These are phyloP conservation scores for Monomorium pharaonis DNA, from an alignment of 1,140 invertebrate species.

Conservation along the genomic window DNA sequence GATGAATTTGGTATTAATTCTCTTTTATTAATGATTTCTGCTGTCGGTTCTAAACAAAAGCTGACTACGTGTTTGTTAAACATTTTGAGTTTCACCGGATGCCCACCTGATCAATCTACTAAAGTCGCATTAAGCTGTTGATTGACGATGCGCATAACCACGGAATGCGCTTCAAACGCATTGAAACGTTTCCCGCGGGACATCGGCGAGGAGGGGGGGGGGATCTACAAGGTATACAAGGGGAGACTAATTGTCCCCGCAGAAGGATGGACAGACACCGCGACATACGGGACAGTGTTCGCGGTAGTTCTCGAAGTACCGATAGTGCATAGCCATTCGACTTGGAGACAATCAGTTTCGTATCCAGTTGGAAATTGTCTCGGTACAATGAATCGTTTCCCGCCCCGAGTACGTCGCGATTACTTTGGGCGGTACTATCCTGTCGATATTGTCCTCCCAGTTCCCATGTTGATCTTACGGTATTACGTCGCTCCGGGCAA, in stretches of 20 bases:
- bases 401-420: conserved; percentile 47
- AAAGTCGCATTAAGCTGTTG: conserved; percentile 1
- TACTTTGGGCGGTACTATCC: conserved; percentile 51
- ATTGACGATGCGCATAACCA: background rate
- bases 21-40: background rate
- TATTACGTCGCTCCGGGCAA: conserved; percentile 43
- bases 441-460: conserved; percentile 56
- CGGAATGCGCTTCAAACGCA: conserved; percentile 15
- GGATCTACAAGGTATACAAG: conserved; percentile 26
- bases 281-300: conserved; percentile 11
- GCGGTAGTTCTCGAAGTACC: conserved; percentile 55
- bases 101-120: background rate
- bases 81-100: background rate
- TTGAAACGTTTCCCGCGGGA: conserved; percentile 3
- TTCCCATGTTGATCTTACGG: conserved; percentile 43
- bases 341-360: conserved; percentile 68
- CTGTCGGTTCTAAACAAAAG: background rate
- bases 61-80: background rate
- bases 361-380: conserved; percentile 66
- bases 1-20: background rate
- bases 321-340: conserved; percentile 53
- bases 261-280: conserved; percentile 52
- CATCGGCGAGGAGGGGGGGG: too few relatives aligned
- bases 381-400: conserved; percentile 62
- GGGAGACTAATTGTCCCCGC: conserved; percentile 75